Conservation (phyloP, 2,888 invertebrate genomes). For the Harmothoe impar region DNA sequence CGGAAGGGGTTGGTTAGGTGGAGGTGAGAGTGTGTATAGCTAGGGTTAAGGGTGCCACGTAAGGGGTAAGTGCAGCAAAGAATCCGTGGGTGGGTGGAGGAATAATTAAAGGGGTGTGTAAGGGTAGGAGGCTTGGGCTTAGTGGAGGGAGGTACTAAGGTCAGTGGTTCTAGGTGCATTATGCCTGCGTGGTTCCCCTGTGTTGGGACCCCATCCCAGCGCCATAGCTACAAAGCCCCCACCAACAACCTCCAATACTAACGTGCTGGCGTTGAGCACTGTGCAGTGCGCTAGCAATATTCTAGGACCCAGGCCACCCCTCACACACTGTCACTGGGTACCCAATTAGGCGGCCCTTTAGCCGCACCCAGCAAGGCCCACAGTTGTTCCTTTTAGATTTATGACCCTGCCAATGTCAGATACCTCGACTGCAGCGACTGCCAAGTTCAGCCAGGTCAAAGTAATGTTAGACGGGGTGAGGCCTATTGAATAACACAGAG, state of each 20-base stretch:
- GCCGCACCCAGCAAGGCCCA: not conserved
- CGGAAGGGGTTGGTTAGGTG: no score
- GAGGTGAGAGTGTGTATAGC: no score
- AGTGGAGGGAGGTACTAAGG: not conserved
- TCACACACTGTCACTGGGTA: conserved; percentile 13
- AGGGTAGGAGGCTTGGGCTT: not conserved
- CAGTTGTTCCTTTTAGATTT: conserved; percentile 39
- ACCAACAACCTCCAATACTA: not conserved
- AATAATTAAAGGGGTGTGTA: no score
- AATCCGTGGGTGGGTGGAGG: no score
- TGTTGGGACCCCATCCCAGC: not conserved
- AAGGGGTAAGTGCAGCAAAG: no score
- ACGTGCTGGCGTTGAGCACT: not conserved
- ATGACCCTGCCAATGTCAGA: conserved; percentile 45
- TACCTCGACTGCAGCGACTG: conserved; percentile 8
- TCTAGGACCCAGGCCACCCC: not conserved
- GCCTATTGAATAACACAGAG: conserved; percentile 47
- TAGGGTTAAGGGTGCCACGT: no score
- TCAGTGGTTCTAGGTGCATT: not conserved
- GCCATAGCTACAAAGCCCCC: not conserved
- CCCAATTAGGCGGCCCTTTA: conserved; percentile 47
- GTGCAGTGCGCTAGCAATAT: not conserved
- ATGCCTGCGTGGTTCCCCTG: not conserved
- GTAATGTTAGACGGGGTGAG: not conserved
- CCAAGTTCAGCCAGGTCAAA: not conserved